Conservation (phyloP, 64 coral and sea anemone species). For the Stylophora pistillata region DNA sequence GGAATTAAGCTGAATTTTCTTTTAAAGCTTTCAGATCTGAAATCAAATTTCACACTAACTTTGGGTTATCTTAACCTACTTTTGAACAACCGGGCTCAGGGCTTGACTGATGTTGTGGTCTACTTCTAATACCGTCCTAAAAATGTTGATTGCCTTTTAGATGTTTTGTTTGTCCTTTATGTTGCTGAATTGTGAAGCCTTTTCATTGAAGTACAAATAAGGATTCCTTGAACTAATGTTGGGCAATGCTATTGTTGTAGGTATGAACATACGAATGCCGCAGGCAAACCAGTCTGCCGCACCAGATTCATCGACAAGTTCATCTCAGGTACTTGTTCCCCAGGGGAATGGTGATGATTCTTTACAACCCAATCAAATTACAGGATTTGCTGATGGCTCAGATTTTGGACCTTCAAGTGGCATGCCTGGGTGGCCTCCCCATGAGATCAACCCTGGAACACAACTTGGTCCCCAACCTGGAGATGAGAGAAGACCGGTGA, state of each 20-base stretch:
- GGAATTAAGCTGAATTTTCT: no score
- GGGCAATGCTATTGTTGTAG: not conserved
- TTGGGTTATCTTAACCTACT: no score
- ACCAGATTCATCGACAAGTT: not conserved
- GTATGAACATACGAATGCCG: constrained; percentile 63
- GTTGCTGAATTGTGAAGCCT: no score
- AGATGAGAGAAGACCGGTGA: constrained; percentile 21
- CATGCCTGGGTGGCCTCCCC: constrained; percentile 21
- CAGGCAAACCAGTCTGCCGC: not conserved
- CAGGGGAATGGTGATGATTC: not conserved
- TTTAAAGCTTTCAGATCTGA: no score
- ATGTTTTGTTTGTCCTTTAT: no score
- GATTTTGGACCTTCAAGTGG: not conserved
- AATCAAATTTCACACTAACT: no score
- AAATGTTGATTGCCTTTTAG: no score
- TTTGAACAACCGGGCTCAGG: no score
- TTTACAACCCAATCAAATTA: not conserved
- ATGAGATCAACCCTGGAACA: not conserved
- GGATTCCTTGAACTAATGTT: not conserved
- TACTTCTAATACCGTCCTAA: no score
- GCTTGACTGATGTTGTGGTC: no score
- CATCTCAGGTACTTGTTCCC: not conserved
- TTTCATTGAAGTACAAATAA: no score
- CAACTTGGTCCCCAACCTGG: constrained; percentile 1
- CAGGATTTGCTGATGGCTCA: not conserved